Conservation (phyloP, 2,888 invertebrate genomes). For the Cartodere bifasciata region DNA sequence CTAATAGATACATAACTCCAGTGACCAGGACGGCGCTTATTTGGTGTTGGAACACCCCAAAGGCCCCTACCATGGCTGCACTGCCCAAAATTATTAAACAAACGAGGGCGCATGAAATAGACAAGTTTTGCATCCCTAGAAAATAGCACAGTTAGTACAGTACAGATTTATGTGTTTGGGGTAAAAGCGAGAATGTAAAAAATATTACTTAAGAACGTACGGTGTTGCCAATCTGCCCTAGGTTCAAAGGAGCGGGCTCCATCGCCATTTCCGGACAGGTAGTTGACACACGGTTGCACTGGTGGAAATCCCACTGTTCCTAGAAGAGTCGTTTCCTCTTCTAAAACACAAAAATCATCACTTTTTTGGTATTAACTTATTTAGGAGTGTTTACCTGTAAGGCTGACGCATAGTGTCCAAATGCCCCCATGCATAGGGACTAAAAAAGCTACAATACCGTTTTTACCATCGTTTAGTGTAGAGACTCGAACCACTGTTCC, state of each 20-base stretch:
- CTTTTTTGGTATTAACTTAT: background rate
- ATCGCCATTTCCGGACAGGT: slow-evolving; percentile 57
- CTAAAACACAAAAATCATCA: slow-evolving; percentile 33
- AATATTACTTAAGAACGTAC: slow-evolving; percentile 38
- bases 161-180: background rate
- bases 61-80: slow-evolving; percentile 77
- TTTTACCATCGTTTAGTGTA: slow-evolving; percentile 25
- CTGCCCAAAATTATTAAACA: slow-evolving; percentile 79
- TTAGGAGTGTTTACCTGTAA: slow-evolving; percentile 52
- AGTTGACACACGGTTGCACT: slow-evolving; percentile 65
- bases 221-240: slow-evolving; percentile 68
- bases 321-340: slow-evolving; percentile 58
- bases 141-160: slow-evolving; percentile 8
- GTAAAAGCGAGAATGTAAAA: background rate
- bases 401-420: slow-evolving; percentile 76
- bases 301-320: slow-evolving; percentile 52
- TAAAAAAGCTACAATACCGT: slow-evolving; percentile 45
- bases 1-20: slow-evolving; percentile 86
- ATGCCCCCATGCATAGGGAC: slow-evolving; percentile 86
- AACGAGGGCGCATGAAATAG: slow-evolving; percentile 87
- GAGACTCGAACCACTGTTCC: slow-evolving; percentile 56
- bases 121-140: slow-evolving; percentile 89
- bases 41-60: slow-evolving; percentile 82
- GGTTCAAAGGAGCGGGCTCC: slow-evolving; percentile 54
- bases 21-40: slow-evolving; percentile 89